A percentile compares a stretch with the other conserved stretches of the same genome.
Conservation (phyloP, 2,113 vertebrate genomes). For the Dipodomys spectabilis region DNA sequence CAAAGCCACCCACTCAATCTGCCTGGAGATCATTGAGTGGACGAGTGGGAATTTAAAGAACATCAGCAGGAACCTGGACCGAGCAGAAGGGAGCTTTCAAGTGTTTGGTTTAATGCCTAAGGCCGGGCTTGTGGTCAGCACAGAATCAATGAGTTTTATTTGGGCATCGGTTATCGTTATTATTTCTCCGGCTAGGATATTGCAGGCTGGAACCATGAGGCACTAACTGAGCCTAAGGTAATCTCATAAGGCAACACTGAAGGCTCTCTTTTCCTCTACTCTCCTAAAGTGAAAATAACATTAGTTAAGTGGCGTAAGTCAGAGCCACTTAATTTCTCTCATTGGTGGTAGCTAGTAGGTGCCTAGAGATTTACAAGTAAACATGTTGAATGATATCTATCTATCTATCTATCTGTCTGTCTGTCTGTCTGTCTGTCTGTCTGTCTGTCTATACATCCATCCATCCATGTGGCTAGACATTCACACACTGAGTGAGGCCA, state of each 20-base stretch:
- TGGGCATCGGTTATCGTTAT: background rate
- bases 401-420: too few relatives aligned
- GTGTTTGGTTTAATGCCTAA: background rate
- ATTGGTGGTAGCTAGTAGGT: too few relatives aligned
- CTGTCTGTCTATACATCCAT: too few relatives aligned
- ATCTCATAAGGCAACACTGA: background rate
- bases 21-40: background rate
- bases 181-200: constrained; percentile 1
- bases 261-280: background rate
- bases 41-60: background rate
- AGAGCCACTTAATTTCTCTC: too few relatives aligned
- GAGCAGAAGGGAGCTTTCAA: background rate
- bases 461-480: too few relatives aligned
- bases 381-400: too few relatives aligned
- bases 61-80: background rate
- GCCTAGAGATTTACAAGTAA: too few relatives aligned
- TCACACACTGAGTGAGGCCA: too few relatives aligned
- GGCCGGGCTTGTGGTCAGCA: background rate
- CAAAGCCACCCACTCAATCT: background rate
- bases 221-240: background rate
- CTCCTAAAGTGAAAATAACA: background rate
- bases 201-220: background rate
- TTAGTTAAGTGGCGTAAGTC: too few relatives aligned
- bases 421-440: too few relatives aligned
- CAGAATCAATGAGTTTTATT: background rate